Conservation (phyloP, 2,888 invertebrate genomes). For the Periphyllus acericola region DNA sequence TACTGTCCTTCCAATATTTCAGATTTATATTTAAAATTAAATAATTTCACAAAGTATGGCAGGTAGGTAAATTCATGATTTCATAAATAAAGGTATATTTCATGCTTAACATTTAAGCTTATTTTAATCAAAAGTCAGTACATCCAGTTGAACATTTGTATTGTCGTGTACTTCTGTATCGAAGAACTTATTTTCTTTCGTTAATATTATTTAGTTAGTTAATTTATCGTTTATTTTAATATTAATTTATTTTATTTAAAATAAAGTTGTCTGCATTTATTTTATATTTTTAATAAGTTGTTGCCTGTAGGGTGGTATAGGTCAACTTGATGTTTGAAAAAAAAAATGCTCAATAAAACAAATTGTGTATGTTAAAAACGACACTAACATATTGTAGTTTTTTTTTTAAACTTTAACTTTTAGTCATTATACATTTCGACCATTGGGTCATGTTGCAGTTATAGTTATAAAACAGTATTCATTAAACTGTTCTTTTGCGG, state of each 20-base stretch:
- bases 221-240: constrained; percentile 15
- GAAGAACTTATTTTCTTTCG: not conserved
- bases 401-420: no score
- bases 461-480: not conserved
- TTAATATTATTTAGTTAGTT: constrained; percentile 3
- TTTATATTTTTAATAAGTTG: constrained; percentile 11
- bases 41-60: not conserved
- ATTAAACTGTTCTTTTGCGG: not conserved
- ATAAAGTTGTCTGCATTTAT: not conserved
- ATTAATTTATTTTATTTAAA: constrained; percentile 1
- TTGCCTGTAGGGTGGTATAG: not conserved
- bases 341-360: constrained; percentile 15
- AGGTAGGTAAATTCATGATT: not conserved
- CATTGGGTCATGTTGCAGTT: not conserved
- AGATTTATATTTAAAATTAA: not conserved
- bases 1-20: not conserved
- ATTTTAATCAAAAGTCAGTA: not conserved
- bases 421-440: no score
- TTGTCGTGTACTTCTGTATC: not conserved
- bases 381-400: not conserved
- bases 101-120: not conserved
- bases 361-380: not conserved
- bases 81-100: not conserved
- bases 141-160: not conserved
- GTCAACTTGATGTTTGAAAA: constrained; percentile 6